Evolutionary conservation across 2,113 vertebrate genomes (phyloP).

Genomic region (Piliocolobus tephrosceles): DNA sequence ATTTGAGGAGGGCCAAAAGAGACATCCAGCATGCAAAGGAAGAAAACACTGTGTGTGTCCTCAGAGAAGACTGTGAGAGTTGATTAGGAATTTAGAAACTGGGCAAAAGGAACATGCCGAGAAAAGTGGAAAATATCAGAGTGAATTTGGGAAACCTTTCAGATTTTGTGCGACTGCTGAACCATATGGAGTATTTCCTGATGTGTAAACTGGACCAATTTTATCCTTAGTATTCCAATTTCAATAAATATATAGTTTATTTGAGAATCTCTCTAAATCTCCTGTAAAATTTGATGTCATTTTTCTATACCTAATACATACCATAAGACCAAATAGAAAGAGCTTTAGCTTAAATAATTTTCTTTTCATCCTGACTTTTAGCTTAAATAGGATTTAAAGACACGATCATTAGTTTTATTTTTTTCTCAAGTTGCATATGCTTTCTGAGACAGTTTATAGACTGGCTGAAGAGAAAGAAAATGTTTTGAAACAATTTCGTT

Average conservation of each 20-base stretch:
- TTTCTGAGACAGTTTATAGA: slow-evolving; percentile 1
- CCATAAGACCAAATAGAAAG: neutral
- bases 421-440: neutral
- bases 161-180: neutral
- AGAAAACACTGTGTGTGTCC: neutral
- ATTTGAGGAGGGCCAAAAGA: neutral
- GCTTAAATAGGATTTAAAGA: neutral
- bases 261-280: neutral
- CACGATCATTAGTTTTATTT: neutral
- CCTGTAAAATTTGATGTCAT: neutral
- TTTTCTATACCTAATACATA: neutral
- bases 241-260: neutral
- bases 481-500: neutral
- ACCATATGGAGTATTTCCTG: neutral
- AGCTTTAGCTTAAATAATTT: neutral
- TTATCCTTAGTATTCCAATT: slow-evolving; percentile 10
- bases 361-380: neutral
- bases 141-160: neutral
- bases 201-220: neutral
- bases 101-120: neutral
- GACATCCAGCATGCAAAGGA: neutral
- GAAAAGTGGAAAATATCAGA: neutral
- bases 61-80: neutral
- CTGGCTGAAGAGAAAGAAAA: neutral
- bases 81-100: neutral